Conservation (phyloP, 2,888 invertebrate species). For the Argyresthia goedartella region DNA sequence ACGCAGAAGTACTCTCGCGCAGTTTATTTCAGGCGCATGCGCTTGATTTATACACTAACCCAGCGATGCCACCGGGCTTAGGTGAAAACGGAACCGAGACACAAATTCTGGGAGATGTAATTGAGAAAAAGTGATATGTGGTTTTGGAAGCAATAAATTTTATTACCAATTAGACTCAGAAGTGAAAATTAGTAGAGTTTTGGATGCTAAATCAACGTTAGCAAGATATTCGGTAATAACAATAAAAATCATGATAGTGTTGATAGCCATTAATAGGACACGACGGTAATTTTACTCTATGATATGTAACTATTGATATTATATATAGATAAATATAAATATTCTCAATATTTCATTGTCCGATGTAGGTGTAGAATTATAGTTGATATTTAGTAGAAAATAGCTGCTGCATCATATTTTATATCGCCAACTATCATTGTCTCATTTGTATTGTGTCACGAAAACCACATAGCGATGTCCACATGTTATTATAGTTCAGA, state of each 20-base stretch:
- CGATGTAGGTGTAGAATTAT: too few relatives aligned
- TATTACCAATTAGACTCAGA: neutral
- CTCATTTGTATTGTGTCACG: conserved; percentile 41
- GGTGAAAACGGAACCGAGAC: conserved; percentile 36
- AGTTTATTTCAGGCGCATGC: conserved; percentile 58
- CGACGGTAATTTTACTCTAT: too few relatives aligned
- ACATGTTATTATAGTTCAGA: conserved; percentile 31
- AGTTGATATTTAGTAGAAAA: neutral
- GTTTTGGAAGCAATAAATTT: neutral
- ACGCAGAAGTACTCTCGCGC: conserved; percentile 50
- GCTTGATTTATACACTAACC: conserved; percentile 59
- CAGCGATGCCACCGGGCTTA: conserved; percentile 17
- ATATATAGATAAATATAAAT: too few relatives aligned
- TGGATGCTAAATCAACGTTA: too few relatives aligned
- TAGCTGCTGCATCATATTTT: neutral
- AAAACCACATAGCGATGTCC: conserved; percentile 45
- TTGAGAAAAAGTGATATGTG: too few relatives aligned
- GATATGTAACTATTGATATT: too few relatives aligned
- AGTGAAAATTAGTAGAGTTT: neutral
- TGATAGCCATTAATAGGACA: too few relatives aligned
- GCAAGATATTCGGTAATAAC: too few relatives aligned
- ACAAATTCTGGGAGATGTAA: conserved; percentile 22
- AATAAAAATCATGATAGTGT: too few relatives aligned
- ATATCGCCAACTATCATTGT: conserved; percentile 17
- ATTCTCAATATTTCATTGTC: too few relatives aligned